phyloP scores from a whole-genome alignment of 2,888 invertebrate genomes.

The Torymus aiolomorphi region DNA sequence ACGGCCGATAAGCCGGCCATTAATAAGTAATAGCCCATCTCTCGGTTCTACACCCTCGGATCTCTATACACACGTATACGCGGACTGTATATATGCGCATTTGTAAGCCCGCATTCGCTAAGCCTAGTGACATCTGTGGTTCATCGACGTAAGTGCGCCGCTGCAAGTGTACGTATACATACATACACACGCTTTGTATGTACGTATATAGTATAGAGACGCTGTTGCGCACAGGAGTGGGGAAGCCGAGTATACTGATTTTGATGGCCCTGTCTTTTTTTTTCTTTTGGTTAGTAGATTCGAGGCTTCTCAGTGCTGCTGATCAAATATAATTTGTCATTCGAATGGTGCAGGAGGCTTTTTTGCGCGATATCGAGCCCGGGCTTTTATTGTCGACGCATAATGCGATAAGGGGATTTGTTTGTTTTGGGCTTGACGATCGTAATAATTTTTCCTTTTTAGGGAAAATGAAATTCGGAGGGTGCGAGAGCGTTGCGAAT shows the following conservation, averaged over 20 bases:
- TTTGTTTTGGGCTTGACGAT: background rate
- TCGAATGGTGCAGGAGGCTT: constrained; percentile 12
- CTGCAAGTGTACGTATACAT: background rate
- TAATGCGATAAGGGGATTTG: constrained; percentile 10
- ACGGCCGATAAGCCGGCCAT: constrained; percentile 54
- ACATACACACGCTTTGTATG: no score
- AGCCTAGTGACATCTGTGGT: constrained; percentile 53
- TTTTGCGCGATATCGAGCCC: constrained; percentile 10
- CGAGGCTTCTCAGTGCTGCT: background rate
- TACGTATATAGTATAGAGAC: no score
- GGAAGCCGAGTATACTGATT: background rate
- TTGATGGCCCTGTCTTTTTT: background rate
- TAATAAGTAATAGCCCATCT: constrained; percentile 49
- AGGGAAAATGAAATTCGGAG: background rate
- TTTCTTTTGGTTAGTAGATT: background rate
- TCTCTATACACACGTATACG: no score
- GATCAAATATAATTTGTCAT: constrained; percentile 54
- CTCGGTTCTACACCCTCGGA: no score
- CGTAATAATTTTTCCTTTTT: constrained; percentile 8
- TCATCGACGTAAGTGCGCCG: constrained; percentile 5
- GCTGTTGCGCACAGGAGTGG: no score
- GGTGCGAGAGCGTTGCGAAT: background rate
- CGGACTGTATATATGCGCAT: background rate
- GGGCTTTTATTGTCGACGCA: constrained; percentile 3
- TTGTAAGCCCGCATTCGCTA: constrained; percentile 27